Percentiles rank a stretch among this genome's conserved stretches.
These are phyloP conservation scores for Onchidella celtica DNA, from an alignment of 2,888 invertebrate species.

Conservation along the genomic window DNA sequence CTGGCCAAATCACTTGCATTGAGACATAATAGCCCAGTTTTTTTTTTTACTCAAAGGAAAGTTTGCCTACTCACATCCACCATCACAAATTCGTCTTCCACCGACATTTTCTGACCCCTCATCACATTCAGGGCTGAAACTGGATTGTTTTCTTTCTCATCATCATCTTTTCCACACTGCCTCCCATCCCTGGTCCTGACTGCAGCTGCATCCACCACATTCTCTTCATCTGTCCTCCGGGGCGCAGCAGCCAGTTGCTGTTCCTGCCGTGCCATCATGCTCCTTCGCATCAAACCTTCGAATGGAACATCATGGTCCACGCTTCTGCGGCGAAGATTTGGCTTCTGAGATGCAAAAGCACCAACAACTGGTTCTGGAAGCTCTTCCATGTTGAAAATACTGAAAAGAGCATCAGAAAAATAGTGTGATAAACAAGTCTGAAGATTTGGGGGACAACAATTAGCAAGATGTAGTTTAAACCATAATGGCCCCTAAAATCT, in stretches of 20 bases:
- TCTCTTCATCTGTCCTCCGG: neutral
- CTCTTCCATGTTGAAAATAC: conserved; percentile 43
- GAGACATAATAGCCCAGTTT: no score
- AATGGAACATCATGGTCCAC: conserved; percentile 30
- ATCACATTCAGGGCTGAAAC: neutral
- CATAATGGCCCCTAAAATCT: no score
- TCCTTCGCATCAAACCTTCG: conserved; percentile 48
- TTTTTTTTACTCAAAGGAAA: no score
- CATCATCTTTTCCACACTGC: neutral
- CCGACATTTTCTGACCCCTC: conserved; percentile 17
- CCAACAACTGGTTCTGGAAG: conserved; percentile 47
- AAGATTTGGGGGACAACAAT: no score
- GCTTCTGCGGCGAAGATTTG: neutral
- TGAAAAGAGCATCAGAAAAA: no score
- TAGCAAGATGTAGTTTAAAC: no score
- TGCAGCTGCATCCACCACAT: neutral
- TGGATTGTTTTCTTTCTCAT: conserved; percentile 42
- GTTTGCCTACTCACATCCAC: conserved; percentile 42
- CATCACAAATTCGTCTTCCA: conserved; percentile 49
- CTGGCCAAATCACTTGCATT: no score
- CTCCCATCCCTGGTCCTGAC: neutral
- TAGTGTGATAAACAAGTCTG: no score
- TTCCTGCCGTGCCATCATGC: conserved; percentile 39
- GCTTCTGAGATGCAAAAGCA: conserved; percentile 42
- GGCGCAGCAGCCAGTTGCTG: neutral